These are phyloP conservation scores for Muscicapa adusta DNA, from an alignment of 2,113 vertebrate genomes.

Conservation along the genomic window DNA sequence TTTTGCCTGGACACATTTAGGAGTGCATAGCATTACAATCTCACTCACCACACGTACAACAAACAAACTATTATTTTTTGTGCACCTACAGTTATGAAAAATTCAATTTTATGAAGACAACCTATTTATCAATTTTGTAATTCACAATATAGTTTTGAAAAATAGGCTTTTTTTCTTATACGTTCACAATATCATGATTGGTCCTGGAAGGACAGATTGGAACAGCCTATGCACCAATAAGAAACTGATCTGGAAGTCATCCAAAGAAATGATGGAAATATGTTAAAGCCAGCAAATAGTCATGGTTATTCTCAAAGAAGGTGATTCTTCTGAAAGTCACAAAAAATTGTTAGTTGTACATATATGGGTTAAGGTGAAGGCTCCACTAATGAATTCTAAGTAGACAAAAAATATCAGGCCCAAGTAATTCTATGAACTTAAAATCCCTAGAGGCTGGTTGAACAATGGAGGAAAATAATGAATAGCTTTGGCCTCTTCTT, in stretches of 20 bases:
- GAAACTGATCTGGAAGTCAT: not conserved
- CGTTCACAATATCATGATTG: not conserved
- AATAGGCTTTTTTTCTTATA: not conserved
- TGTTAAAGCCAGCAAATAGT: not conserved
- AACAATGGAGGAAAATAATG: not conserved
- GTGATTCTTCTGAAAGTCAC: not conserved
- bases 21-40: not conserved
- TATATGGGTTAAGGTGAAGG: not conserved
- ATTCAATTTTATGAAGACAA: not conserved
- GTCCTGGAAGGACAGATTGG: not conserved
- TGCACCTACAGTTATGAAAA: not conserved
- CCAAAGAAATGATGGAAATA: not conserved
- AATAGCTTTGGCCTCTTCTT: not conserved
- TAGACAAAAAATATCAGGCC: not conserved
- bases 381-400: not conserved
- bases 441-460: not conserved
- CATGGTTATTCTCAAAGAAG: not conserved
- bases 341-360: not conserved
- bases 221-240: not conserved
- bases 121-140: not conserved
- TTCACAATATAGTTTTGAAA: not conserved
- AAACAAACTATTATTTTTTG: not conserved
- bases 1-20: not conserved
- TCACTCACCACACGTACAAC: not conserved
- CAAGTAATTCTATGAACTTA: not conserved